phyloP scores from a whole-genome alignment of 2,888 invertebrate species.

The Caenorhabditis plicata region DNA sequence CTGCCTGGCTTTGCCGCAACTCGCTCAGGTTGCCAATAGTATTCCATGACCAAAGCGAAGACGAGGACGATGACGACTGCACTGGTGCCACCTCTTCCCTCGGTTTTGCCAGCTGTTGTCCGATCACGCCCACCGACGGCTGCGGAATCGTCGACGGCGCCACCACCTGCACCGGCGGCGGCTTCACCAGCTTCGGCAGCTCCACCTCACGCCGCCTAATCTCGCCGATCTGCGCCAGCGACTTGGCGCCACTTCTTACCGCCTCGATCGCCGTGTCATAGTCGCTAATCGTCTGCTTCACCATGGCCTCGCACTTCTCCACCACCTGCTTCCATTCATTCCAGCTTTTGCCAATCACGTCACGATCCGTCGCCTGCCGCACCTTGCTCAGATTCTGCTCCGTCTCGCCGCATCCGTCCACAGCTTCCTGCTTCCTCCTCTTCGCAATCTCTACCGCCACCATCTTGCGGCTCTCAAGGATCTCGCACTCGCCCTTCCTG shows the following conservation, averaged over 20 bases:
- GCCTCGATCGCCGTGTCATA: conserved; percentile 35
- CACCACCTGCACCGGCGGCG: conserved; percentile 45
- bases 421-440: conserved; percentile 21
- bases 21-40: conserved; percentile 24
- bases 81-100: conserved; percentile 4
- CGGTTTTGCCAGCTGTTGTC: conserved; percentile 29
- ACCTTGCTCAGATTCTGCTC: conserved; percentile 30
- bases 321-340: conserved; percentile 35
- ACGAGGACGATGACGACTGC: conserved; percentile 12
- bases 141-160: conserved; percentile 35
- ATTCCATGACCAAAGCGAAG: conserved; percentile 31
- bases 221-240: conserved; percentile 23
- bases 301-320: conserved; percentile 27
- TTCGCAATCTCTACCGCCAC: conserved; percentile 19
- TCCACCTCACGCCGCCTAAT: conserved; percentile 24
- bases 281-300: conserved; percentile 20
- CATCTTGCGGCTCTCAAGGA: conserved; percentile 23
- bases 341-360: conserved; percentile 27
- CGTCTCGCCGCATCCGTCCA: conserved; percentile 30
- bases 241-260: conserved; percentile 35
- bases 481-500: conserved; percentile 18
- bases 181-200: conserved; percentile 41
- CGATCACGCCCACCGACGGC: conserved; percentile 40
- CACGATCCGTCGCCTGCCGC: conserved; percentile 35
- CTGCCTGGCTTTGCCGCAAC: conserved; percentile 8